Base-by-base conservation (phyloP, 1,140 invertebrate genomes). In the Ceratitis capitata region DNA sequence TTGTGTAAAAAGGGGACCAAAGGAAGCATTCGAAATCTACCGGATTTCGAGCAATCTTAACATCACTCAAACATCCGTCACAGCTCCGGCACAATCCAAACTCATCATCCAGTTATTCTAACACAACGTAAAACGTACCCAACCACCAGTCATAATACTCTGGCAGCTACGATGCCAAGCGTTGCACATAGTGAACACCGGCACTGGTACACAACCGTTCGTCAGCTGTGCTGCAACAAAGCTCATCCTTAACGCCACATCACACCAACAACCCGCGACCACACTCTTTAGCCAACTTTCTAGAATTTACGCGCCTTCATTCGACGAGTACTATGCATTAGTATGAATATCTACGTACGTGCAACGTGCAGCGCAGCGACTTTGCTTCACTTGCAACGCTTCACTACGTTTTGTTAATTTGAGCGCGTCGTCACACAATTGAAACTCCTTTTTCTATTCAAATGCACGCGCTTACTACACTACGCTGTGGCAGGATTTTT, bases 401-500 rank as follows among this genome's bases (percentile, higher is more conserved):
- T 78, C 69, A 78, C 35, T 78, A 39, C 39, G 16, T 45, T 78
- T 78, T 78, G 69, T 78, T 78, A 42, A 78, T 78, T 78, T 45
- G 19, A 78, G 69, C 69, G 10, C 19, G 23, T 16, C 39, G 10
- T n/a, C 69, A 26, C 39, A 78, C 69, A 45, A 26, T 32, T 78
- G 69, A 78, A 23, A 78, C 69, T 78, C 69, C 69, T 78, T 78
- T 78, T 78, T 78, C 69, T 23, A 74, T 39, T 39, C 64, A 74
- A 74, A 74, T 74, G 26, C 45, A 35, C 35, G 32, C 51, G 47
- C 23, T 83, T 26, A 32, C 23, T 83, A 83, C 53, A 32, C 23
- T 83, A 83, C 53, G 35, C 74, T 82, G n/a, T 82, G 39, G 35
- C 39, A 78, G 42, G 69, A 78, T 78, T 84, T 61, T 61, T 61